phyloP scores from a whole-genome alignment of 2,888 invertebrate species.

The Luperina nickerlii region DNA sequence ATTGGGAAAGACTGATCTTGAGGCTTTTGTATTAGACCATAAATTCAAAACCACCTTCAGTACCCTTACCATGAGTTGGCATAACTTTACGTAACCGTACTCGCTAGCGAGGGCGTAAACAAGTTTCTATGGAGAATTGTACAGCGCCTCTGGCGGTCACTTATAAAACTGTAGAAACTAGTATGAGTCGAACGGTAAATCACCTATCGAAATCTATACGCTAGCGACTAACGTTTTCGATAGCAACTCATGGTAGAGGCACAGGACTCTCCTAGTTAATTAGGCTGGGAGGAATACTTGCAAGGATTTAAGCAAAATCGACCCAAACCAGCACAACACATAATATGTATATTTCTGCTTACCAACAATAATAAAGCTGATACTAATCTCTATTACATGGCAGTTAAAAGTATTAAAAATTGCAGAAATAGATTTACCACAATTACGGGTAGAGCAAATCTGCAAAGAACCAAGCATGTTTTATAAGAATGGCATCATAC shows the following conservation, averaged over 20 bases:
- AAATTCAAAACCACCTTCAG: neutral
- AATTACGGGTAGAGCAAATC: neutral
- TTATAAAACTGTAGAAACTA: too few relatives aligned
- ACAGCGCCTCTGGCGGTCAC: too few relatives aligned
- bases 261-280: neutral
- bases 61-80: too few relatives aligned
- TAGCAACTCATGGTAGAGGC: too few relatives aligned
- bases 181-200: too few relatives aligned
- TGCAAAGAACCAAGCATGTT: neutral
- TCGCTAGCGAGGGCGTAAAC: too few relatives aligned
- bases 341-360: neutral
- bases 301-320: neutral
- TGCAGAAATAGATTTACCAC: neutral
- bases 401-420: neutral
- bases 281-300: neutral
- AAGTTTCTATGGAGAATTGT: too few relatives aligned
- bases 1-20: neutral
- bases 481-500: neutral
- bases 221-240: too few relatives aligned
- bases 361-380: neutral
- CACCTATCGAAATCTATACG: too few relatives aligned
- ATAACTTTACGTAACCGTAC: too few relatives aligned
- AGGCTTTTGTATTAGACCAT: neutral
- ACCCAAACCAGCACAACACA: neutral
- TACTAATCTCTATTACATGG: neutral